Percentiles rank a stretch among this genome's conserved stretches.
Evolutionary conservation across 2,797 vertebrate genomes (phyloP).

Genomic region (Galagoides demidoff): DNA sequence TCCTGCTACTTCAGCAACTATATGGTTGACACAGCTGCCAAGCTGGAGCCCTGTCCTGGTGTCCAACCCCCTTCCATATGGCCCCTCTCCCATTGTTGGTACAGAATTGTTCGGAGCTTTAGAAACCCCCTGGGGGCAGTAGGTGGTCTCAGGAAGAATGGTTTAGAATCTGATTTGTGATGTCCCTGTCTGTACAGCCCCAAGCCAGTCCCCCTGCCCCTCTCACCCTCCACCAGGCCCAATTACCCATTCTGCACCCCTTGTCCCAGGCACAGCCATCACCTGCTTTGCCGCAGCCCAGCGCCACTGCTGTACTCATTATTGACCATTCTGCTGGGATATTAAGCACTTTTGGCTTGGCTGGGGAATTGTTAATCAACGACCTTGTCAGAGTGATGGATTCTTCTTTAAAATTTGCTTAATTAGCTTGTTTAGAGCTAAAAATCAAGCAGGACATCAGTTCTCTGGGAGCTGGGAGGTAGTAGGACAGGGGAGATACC

Average conservation of each 20-base stretch:
- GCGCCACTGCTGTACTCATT: conserved; percentile 36
- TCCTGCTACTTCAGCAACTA: not conserved
- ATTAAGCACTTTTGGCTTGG: conserved; percentile 81
- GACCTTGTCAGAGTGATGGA: conserved; percentile 88
- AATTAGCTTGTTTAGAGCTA: conserved; percentile 87
- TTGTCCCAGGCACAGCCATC: not conserved
- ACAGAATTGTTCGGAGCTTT: not conserved
- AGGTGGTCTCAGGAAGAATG: not conserved
- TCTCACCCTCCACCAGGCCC: not conserved
- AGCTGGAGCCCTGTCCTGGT: not conserved
- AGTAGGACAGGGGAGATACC: not conserved
- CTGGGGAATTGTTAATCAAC: conserved; percentile 86
- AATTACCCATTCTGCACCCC: not conserved
- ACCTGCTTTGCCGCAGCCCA: not conserved
- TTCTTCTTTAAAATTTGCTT: conserved; percentile 86
- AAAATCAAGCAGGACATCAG: conserved; percentile 84
- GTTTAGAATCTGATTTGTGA: not conserved
- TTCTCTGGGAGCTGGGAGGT: conserved; percentile 71
- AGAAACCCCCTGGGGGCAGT: not conserved
- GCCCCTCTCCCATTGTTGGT: not conserved
- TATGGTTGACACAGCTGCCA: not conserved
- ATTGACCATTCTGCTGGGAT: conserved; percentile 76
- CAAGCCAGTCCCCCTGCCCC: not conserved
- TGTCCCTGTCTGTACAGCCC: no score
- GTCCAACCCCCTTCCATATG: not conserved